phyloP scores from a whole-genome alignment of 2,797 vertebrate genomes.

The Pachyuromys duprasi region DNA sequence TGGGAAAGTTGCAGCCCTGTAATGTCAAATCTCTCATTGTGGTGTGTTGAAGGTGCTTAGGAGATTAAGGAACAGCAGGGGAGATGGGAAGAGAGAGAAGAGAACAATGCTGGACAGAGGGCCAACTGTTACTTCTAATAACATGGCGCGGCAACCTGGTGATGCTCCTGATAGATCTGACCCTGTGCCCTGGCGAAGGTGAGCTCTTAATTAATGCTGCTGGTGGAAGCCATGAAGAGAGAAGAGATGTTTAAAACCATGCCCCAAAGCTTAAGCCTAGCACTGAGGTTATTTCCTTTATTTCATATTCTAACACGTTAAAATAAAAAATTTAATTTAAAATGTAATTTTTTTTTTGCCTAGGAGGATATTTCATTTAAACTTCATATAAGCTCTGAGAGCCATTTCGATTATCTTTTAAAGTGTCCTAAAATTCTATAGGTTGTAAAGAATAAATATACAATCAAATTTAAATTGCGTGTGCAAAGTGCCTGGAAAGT shows the following conservation, averaged over 20 bases:
- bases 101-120: not conserved
- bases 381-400: not conserved
- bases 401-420: conserved; percentile 16
- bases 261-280: not conserved
- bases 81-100: not conserved
- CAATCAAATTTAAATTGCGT: not conserved
- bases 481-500: not conserved
- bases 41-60: not conserved
- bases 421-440: not conserved
- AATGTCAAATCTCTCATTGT: conserved; percentile 1
- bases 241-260: not conserved
- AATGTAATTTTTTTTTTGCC: not conserved
- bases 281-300: not conserved
- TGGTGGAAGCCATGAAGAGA: not conserved
- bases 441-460: conserved; percentile 19
- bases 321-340: conserved; percentile 2
- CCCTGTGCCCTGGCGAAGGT: not conserved
- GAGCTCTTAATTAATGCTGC: not conserved
- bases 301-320: not conserved
- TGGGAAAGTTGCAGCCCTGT: not conserved
- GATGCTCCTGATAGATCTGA: not conserved
- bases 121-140: not conserved
- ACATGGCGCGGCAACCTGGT: not conserved
- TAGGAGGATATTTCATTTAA: not conserved
- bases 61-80: not conserved